Conservation (phyloP, 2,888 invertebrate genomes). For the Steinernema scapterisci region DNA sequence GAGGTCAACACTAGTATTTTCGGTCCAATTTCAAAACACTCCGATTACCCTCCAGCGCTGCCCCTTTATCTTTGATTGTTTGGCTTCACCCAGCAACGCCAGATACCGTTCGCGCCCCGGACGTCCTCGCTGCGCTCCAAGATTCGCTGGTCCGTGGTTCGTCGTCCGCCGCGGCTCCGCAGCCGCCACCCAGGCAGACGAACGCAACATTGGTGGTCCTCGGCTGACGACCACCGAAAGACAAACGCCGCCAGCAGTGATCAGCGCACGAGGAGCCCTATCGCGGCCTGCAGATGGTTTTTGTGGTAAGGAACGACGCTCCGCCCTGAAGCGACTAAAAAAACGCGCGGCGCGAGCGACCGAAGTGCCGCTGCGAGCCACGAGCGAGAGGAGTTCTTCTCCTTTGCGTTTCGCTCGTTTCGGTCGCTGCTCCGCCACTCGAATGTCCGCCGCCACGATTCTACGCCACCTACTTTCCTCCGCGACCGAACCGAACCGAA, state of each 20-base stretch:
- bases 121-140: neutral
- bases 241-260: slow-evolving; percentile 5
- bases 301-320: slow-evolving; percentile 4
- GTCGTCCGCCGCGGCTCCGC: neutral
- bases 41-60: too few species aligned
- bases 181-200: slow-evolving; percentile 25
- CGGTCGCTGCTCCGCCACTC: slow-evolving; percentile 3
- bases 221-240: neutral
- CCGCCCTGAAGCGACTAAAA: slow-evolving; percentile 21
- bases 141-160: neutral
- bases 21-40: too few species aligned
- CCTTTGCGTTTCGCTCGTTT: neutral
- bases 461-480: neutral
- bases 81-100: too few species aligned
- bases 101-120: neutral
- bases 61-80: too few species aligned
- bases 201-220: slow-evolving; percentile 31
- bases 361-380: slow-evolving; percentile 16
- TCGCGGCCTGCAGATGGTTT: slow-evolving; percentile 25
- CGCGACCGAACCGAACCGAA: neutral
- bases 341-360: slow-evolving; percentile 29
- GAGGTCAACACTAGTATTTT: too few species aligned
- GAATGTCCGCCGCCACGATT: neutral
- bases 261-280: neutral
- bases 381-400: slow-evolving; percentile 1